Evolutionary conservation across 2,888 invertebrate species (phyloP), one percentile per base, ranked within the genome.

Genomic region (Epistrophe grossulariae): DNA sequence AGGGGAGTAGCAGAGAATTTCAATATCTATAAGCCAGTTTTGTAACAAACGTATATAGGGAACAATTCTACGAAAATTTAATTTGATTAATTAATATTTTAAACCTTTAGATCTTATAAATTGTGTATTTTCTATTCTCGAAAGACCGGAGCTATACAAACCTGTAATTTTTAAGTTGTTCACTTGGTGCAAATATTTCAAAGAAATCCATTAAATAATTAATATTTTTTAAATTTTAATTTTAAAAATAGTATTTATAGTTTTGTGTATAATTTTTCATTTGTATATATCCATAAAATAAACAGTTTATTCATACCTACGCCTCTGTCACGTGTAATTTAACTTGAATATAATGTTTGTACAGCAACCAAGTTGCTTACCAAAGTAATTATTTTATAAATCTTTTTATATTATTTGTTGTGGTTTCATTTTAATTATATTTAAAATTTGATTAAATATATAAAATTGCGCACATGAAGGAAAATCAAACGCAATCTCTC

Each of bases 401-500:
- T 1, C 4, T 9, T 55, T 28, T 15, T 55, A n/a, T 55, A 55
- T 43, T 43, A 6, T 40, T 43, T 43, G 3, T 11, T 11, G 3
- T 0, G 10, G 9, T 19, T 50, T 19, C 1, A 19, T 11, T 50
- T 50, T 45, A n/a, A 45, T n/a, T 45, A n/a, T 19, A 50, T 2
- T 43, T 48, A 48, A 15, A 48, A 48, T 7, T 15, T 5, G 5
- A 45, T 45, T n/a, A 17, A 50, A 50, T 24, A 4, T 5, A 24
- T 11, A 2, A 55, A 55, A 28, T 0, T 28, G 13, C 55, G 7
- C 24, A 28, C 24, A 19, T 24, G 24, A 24, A 15, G 52, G 24
- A 52, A 52, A 28, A 55, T 17, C 28, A 55, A 55, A 55, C 55
- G 28, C 55, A 48, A 48, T 8, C 28, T 55, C 28, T n/a, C n/a